phyloP scores from a whole-genome alignment of 2,797 vertebrate species.

The Threskiornis aethiopicus region DNA sequence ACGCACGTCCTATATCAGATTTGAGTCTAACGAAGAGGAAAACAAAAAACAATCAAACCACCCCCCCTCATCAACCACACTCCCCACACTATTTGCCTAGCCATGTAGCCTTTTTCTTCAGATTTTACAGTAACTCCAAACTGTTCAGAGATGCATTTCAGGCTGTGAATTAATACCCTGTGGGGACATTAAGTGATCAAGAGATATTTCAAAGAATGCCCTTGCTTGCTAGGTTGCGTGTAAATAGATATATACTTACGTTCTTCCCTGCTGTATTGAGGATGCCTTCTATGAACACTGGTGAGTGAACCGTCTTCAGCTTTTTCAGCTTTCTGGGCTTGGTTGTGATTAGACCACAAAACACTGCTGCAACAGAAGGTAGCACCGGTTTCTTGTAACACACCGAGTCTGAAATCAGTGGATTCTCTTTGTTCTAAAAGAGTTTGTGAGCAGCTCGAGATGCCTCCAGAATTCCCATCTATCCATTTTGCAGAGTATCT shows the following conservation, averaged over 20 bases:
- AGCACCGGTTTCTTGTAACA: conserved; percentile 74
- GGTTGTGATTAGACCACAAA: conserved; percentile 75
- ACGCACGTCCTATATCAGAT: neutral
- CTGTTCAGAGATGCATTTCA: neutral
- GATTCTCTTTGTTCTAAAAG: conserved; percentile 80
- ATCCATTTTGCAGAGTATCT: conserved; percentile 89
- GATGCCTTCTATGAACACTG: conserved; percentile 34
- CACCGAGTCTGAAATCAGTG: conserved; percentile 76
- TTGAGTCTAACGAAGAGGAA: neutral
- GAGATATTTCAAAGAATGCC: neutral
- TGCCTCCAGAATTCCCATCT: conserved; percentile 58
- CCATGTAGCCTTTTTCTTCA: neutral
- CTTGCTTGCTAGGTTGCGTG: too few relatives aligned
- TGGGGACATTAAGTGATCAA: neutral
- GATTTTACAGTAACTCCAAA: neutral
- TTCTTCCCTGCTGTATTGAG: conserved; percentile 83
- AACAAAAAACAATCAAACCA: neutral
- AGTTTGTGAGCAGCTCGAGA: conserved; percentile 73
- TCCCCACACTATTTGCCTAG: neutral
- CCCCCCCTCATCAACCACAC: neutral
- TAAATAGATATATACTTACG: conserved; percentile 76
- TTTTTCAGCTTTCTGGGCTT: conserved; percentile 73
- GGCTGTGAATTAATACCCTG: neutral
- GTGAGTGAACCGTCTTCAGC: conserved; percentile 42
- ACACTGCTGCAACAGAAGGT: conserved; percentile 65